Base-by-base conservation (phyloP, 2,797 vertebrate species). In the Spinus pinus region DNA sequence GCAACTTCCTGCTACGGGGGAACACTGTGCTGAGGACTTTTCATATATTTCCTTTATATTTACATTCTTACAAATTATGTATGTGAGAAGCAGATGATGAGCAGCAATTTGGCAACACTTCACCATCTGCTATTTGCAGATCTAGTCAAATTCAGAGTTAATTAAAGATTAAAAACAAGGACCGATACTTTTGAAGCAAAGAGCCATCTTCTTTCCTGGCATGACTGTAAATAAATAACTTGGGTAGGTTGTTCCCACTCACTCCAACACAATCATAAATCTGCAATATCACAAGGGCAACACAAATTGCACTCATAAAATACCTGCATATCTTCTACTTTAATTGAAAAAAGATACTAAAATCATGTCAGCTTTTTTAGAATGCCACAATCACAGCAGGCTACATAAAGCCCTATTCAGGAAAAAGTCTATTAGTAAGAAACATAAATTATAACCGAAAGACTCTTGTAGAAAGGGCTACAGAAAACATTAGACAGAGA, bases 111-210 rank as follows among this genome's bases (percentile, higher is more conserved):
- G 92, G 89, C 84, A 96, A 67, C 87, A 70, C 70, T 94, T 94
- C 73, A 88, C 93, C 95, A 96, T 96, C 93, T 97, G 94, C 62
- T 96, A 94, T 95, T 95, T 93, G 94, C 79, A 94, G 56, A 94
- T 81, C 85, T 77, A 81, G 90, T 95, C 73, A 95, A 96, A 94
- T 88, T 91, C 94, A 88, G 78, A 58, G 53, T 96, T 96, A 95
- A 94, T 94, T 95, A 94, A 95, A 95, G 95, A 97, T 79, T 95
- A 92, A 96, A 96, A 74, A 81, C 70, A 93, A 57, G 46, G 81
- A 91, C 80, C 2, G 0, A 87, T 64, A 90, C 11, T 83, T 73
- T 18, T 85, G 79, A 91, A 96, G 74, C 70, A 53, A 87, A 95
- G 27, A 92, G 47, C 14, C 60, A 85, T 39, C 60, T 66, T 92